phyloP scores from a whole-genome alignment of 2,888 invertebrate species.

The Nomada lathburiana region DNA sequence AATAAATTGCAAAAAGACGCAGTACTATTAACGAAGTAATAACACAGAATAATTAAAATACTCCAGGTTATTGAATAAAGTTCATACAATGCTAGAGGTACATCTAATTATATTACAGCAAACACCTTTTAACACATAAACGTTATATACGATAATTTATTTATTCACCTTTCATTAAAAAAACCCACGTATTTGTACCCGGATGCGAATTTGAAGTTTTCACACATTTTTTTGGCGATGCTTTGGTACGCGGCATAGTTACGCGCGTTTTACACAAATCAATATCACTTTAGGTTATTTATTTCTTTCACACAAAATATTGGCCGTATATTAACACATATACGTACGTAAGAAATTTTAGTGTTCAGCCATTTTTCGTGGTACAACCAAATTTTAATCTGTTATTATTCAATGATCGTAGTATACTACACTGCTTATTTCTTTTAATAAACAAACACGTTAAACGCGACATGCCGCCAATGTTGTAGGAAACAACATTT shows the following conservation, averaged over 20 bases:
- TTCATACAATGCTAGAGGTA: not conserved
- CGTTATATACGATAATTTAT: not conserved
- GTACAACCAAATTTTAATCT: slow-evolving; percentile 47
- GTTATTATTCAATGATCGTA: slow-evolving; percentile 34
- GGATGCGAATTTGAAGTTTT: slow-evolving; percentile 85
- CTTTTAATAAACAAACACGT: slow-evolving; percentile 32
- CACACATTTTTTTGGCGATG: slow-evolving; percentile 85
- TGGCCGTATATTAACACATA: slow-evolving; percentile 25
- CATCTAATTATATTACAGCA: not conserved
- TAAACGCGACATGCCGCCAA: slow-evolving; percentile 59
- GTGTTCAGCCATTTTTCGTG: slow-evolving; percentile 69
- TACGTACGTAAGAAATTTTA: slow-evolving; percentile 53
- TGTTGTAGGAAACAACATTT: slow-evolving; percentile 53
- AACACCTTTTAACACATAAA: not conserved
- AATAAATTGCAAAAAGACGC: not conserved
- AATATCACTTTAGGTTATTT: slow-evolving; percentile 58
- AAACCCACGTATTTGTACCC: slow-evolving; percentile 89
- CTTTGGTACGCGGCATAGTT: slow-evolving; percentile 85
- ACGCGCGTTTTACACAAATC: slow-evolving; percentile 41
- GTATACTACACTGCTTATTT: slow-evolving; percentile 21
- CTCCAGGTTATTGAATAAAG: not conserved
- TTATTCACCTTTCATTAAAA: slow-evolving; percentile 87
- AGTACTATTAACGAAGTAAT: not conserved
- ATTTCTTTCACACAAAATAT: slow-evolving; percentile 39
- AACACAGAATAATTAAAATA: not conserved